Base-by-base conservation (phyloP, 2,888 invertebrate species). In the Napeogenes sylphis region DNA sequence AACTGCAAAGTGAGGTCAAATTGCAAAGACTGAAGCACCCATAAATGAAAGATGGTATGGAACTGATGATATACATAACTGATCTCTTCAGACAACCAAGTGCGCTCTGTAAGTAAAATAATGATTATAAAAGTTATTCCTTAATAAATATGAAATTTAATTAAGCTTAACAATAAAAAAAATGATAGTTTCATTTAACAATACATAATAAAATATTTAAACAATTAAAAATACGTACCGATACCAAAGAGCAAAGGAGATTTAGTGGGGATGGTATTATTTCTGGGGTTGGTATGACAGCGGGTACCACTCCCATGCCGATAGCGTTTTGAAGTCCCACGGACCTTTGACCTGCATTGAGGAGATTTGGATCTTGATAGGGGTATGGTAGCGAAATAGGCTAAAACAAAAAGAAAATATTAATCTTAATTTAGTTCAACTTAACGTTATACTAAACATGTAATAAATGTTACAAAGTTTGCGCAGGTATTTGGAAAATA, bases 1-100 rank as follows among this genome's bases (percentile, higher is more conserved):
- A 86, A 30, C 82, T 83, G 72, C 92, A 93, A 42, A 93, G 64
- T 0, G 92, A 87, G 0, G 93, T 92, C 46, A 92, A 77, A 30
- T 91, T 89, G 78, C 92, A 93, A 2, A 93, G 70, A 2, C 90
- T 84, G 2, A 91, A 8, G 87, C 66, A 2, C 85, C 81, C 80
- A 4, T 76, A 61, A 2, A 75, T 33, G 0, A 80, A 61, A 2
- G 76, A 73, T 14, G 75, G 71, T 32, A 68, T 64, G 4, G 75
- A 76, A 6, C 60, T 64, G 33, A 79, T 6, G 21, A 78, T 6
- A 45, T 73, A 75, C 4, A 57, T 56, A 3, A 75, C 42, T 0
- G 61, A 67, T 57, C 70, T 68, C 63, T 75, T 77, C 3, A 66
- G 63, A 32, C 71, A 59, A 5, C 68, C 63, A 45, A 72, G 30